Evolutionary conservation across 2,797 vertebrate genomes (phyloP), one percentile per base, ranked within the genome.

Genomic region (Cynopterus sphinx): DNA sequence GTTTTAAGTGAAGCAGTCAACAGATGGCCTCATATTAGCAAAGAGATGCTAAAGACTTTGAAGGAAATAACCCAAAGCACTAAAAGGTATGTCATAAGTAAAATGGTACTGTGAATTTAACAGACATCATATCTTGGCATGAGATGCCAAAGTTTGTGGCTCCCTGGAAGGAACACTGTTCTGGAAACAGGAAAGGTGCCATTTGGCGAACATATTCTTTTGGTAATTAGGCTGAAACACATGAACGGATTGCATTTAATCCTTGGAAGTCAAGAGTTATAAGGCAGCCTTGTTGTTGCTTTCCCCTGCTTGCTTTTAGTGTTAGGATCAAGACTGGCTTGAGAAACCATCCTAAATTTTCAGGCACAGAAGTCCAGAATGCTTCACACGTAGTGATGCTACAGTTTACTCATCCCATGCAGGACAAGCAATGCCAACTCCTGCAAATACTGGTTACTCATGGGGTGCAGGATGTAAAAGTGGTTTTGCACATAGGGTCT

Each of bases 161-260:
- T 97, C 83, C 78, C 65, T 84, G 39, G 70, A 92, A 87, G 55
- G 43, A 83, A 68, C 41, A 17, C 65, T 63, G 22, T 93, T 90
- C 28, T 83, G 43, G 81, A 83, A 92, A 70, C 33, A 83, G 43
- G 75, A 87, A 92, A 83, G 65, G 17, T 73, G 22, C 53, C 31
- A 8, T 59, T 78, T 81, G 79, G 41, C 19, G 22, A 81, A 63
- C 67, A 53, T 43, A 70, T 46, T 90, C 36, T 67, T 13, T 86
- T 85, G 43, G 36, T 87, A 84, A 74, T 73, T 74, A 70, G 55
- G 31, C 43, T 39, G 28, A 87, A 82, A 91, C 59, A 73, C 17
- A 86, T 86, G 51, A 57, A 87, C 41, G 43, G 68, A 26, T 53
- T 68, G 19, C 46, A 15, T 85, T 92, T 46, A 26, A 9, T 55